Conservation (phyloP, 2,888 invertebrate genomes). For the Carabus problematicus region DNA sequence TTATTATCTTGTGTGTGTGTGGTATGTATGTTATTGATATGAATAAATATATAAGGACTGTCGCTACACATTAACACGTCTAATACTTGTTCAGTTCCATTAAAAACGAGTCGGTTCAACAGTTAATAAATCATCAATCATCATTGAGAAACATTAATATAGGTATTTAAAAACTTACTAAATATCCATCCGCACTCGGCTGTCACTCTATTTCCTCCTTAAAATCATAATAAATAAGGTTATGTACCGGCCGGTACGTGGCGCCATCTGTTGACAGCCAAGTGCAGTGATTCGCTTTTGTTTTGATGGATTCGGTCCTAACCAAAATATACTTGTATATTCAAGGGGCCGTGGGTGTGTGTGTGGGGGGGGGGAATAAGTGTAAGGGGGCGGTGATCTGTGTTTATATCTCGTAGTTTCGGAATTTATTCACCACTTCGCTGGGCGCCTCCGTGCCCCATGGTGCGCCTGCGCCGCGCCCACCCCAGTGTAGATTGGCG, state of each 20-base stretch:
- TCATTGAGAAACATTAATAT: constrained; percentile 9
- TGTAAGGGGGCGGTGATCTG: no score
- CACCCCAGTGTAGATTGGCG: constrained; percentile 75
- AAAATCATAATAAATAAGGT: no score
- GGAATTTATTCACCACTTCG: constrained; percentile 85
- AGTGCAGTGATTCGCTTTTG: no score
- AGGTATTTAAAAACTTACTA: constrained; percentile 26
- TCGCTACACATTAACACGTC: constrained; percentile 35
- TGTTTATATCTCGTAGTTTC: constrained; percentile 89
- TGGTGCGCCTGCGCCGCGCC: constrained; percentile 64
- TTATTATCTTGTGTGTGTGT: constrained; percentile 8
- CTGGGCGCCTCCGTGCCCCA: constrained; percentile 79
- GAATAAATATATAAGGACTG: constrained; percentile 10
- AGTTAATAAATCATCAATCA: constrained; percentile 31
- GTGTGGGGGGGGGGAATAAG: no score
- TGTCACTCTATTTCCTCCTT: no score
- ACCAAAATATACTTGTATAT: no score
- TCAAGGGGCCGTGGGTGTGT: no score
- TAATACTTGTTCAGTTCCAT: constrained; percentile 36
- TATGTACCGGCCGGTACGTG: neutral
- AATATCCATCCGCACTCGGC: constrained; percentile 21
- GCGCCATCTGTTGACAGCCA: no score
- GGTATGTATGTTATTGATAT: constrained; percentile 25
- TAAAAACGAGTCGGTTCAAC: constrained; percentile 20
- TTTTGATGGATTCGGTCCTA: no score